Percentiles rank a stretch among this genome's conserved stretches.
Conservation (phyloP, 2,797 vertebrate species). For the Zenarchopterus dispar region DNA sequence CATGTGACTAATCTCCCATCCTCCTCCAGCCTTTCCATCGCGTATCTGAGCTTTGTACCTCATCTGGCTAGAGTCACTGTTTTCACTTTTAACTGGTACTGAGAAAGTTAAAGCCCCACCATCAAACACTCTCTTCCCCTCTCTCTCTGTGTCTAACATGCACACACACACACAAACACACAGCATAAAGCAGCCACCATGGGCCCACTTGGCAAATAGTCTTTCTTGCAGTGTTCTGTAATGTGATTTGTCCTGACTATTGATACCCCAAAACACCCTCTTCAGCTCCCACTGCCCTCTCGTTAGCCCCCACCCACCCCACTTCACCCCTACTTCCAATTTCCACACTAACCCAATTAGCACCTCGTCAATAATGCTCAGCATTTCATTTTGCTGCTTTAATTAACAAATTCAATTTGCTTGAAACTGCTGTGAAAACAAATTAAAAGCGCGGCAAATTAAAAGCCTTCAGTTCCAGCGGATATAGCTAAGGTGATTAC, state of each 20-base stretch:
- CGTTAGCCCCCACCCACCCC: conserved; percentile 78
- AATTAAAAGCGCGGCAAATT: conserved; percentile 90
- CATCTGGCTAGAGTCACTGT: conserved; percentile 54
- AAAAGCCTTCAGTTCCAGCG: conserved; percentile 87
- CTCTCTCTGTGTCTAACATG: not conserved
- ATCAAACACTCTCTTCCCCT: not conserved
- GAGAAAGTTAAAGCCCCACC: conserved; percentile 1
- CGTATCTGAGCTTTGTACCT: conserved; percentile 35
- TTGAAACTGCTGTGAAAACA: conserved; percentile 90
- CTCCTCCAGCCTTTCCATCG: conserved; percentile 45
- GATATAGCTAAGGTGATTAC: conserved; percentile 92
- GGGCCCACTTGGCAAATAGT: conserved; percentile 71
- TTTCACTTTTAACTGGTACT: conserved; percentile 27
- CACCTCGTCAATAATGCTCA: conserved; percentile 99
- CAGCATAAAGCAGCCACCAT: conserved; percentile 29
- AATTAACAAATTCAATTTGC: conserved; percentile 99
- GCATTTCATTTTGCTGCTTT: conserved; percentile 99
- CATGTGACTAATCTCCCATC: conserved; percentile 65
- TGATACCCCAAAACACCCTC: conserved; percentile 88
- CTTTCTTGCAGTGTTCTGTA: conserved; percentile 84
- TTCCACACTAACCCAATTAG: conserved; percentile 96
- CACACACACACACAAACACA: conserved; percentile 27
- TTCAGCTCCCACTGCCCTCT: conserved; percentile 71
- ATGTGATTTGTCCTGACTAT: conserved; percentile 92
- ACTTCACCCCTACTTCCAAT: conserved; percentile 85